phyloP scores from a whole-genome alignment of 2,888 invertebrate species.

The Hemithea aestivaria region DNA sequence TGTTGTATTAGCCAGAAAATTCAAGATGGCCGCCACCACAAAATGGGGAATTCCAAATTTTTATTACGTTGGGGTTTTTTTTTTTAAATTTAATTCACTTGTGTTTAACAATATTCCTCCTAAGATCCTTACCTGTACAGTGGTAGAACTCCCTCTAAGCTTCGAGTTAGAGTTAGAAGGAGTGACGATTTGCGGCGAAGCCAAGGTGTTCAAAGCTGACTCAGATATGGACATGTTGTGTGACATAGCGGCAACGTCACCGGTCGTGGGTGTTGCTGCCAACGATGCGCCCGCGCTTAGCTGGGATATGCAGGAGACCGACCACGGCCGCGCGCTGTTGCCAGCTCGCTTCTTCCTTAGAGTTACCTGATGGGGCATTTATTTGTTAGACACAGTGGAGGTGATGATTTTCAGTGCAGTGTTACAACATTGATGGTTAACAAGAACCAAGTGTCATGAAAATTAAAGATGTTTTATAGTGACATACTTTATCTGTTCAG shows the following conservation, averaged over 20 bases:
- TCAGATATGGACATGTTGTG: constrained; percentile 92
- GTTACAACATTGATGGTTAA: no score
- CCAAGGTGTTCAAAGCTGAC: constrained; percentile 89
- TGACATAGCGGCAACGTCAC: constrained; percentile 60
- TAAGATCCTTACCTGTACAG: constrained; percentile 70
- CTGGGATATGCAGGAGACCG: constrained; percentile 91
- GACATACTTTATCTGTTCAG: no score
- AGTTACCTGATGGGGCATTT: constrained; percentile 30
- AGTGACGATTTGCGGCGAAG: constrained; percentile 70
- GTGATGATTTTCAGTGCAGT: no score
- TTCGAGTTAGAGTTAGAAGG: constrained; percentile 65
- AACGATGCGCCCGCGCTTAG: constrained; percentile 73
- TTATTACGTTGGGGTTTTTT: no score
- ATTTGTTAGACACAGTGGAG: background rate
- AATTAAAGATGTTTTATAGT: no score
- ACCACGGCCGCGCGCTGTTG: constrained; percentile 87
- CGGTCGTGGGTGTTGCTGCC: constrained; percentile 59
- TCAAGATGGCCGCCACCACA: no score
- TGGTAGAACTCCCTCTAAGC: constrained; percentile 68
- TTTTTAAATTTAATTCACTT: no score
- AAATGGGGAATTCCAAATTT: no score
- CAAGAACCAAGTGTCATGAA: no score
- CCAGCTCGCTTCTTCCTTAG: constrained; percentile 81
- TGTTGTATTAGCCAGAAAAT: no score
- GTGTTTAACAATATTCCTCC: no score